Evolutionary conservation across 2,888 invertebrate genomes (phyloP), one percentile per base, ranked within the genome.

Genomic region (Lacanobia wlatinum): DNA sequence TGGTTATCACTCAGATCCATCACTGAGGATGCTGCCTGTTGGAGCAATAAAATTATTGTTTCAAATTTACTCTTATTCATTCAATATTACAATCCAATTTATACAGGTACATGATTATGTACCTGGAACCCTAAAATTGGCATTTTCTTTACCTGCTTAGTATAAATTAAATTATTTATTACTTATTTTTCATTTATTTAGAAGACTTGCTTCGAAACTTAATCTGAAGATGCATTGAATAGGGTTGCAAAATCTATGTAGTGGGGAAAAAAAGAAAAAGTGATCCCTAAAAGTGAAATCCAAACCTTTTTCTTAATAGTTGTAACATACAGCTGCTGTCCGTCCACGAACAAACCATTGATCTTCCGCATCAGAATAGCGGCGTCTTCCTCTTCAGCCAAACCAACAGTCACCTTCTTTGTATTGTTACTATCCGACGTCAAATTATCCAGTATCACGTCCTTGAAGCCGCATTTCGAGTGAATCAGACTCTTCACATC

Each of bases 401-500:
- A 46, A 0, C 91, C 92, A 7, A 92, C 86, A 0, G 91, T 91
- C n/a, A 92, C 89, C 66, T 84, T 87, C 77, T 88, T 92, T 0
- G 63, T 61, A 6, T 68, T 64, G 0, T 67, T 60, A 0, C 84
- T 87, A 9, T 87, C 87, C 0, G 21, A 52, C 0, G 84, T 55
- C 58, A 92, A 76, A 70, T 90, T 90, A 68, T 92, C 91, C 58
- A 92, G 76, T 40, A 91, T 89, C 16, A 91, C 67, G 1, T 92
- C 88, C 0, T 76, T 72, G 5, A 90, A 62, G 4, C 88, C 89
- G 64, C 91, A 92, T 82, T 90, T 89, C 0, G 81, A 61, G n/a
- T 81, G 68, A 60, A 92, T 83, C 23, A 92, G 65, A 3, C 75
- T 38, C 66, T 90, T 92, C 4, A 92, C 77, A 52, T 92, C 90